Base-by-base conservation (phyloP, 2,797 vertebrate genomes). In the Cryptoblepharus egeriae region DNA sequence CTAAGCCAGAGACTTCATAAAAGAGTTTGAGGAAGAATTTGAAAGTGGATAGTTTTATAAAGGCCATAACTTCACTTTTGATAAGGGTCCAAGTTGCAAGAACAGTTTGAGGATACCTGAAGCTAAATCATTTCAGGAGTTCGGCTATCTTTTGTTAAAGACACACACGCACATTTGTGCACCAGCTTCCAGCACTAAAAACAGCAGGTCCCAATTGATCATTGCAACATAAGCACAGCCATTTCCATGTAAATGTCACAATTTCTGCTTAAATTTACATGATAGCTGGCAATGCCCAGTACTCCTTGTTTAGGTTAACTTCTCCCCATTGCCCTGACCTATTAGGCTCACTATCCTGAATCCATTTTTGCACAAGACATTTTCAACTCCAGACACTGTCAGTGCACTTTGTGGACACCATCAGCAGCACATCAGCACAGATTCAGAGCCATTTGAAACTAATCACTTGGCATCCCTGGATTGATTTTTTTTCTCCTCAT, bases 341-440 rank as follows among this genome's bases (percentile, higher is more conserved):
- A 75, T 37, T 67, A 68, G n/a, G 28, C 37, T 42, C 22, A 45
- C 64, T 32, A 68, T 26, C 32, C 55, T 55, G 69, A 55, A 83
- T 83, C 81, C 42, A 12, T 64, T 9, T 72, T 72, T 72, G 75
- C 58, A 65, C 52, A 65, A 65, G 60, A 61, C 75, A 73, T 78
- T 78, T 83, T 67, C 35, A 45, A 61, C 39, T 10, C 60, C 70
- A 45, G 74, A 39, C 76, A 83, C 70, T 73, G 77, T 42, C 49
- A 78, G 45, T 49, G 28, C 45, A 65, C 32, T n/a, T 32, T n/a
- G 1, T 16, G 30, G 71, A 39, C 61, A 71, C 77, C 68, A 49
- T 71, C 67, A 65, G 69, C 15, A 73, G 42, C 63, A 52, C 63
- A 22, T 64, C 58, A 72, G 57, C 55, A 52, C 49, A 52, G 69